These are phyloP conservation scores for Rhamphomyia laevipes DNA, from an alignment of 2,888 invertebrate genomes.

Conservation along the genomic window DNA sequence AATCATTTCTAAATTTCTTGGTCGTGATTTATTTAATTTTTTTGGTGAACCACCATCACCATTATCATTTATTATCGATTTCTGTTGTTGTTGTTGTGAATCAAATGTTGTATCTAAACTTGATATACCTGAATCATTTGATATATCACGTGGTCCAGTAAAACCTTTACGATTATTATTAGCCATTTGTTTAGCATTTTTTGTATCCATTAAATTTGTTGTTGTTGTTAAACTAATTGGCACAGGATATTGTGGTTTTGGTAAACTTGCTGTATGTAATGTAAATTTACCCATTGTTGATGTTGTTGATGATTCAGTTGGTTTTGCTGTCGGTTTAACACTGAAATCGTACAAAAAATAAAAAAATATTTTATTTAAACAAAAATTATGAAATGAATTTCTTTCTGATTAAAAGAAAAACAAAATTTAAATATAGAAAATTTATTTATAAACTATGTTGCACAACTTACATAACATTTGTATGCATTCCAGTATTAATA, in stretches of 20 bases:
- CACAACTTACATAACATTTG: slow-evolving; percentile 36
- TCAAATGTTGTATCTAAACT: slow-evolving; percentile 32
- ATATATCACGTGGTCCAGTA: slow-evolving; percentile 35
- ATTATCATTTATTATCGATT: slow-evolving; percentile 5
- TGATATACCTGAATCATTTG: slow-evolving; percentile 37
- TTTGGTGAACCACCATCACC: slow-evolving; percentile 25
- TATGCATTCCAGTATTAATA: slow-evolving; percentile 33
- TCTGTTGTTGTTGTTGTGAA: slow-evolving; percentile 5
- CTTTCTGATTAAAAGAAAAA: neutral
- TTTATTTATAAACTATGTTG: neutral
- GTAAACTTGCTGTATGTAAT: slow-evolving; percentile 59
- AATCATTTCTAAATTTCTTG: slow-evolving; percentile 61
- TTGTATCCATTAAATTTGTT: slow-evolving; percentile 49
- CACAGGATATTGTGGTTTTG: slow-evolving; percentile 58
- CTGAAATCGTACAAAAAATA: slow-evolving; percentile 19
- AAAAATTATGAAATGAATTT: too few relatives aligned
- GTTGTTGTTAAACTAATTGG: slow-evolving; percentile 35
- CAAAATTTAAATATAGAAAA: slow-evolving; percentile 1
- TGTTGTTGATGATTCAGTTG: slow-evolving; percentile 24
- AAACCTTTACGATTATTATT: slow-evolving; percentile 50
- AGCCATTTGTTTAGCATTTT: slow-evolving; percentile 58
- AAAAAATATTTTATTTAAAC: neutral
- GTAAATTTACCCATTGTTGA: slow-evolving; percentile 47
- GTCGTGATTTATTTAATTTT: slow-evolving; percentile 39
- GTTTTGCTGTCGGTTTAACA: slow-evolving; percentile 35